Evolutionary conservation across 2,113 vertebrate genomes (phyloP).

Genomic region (Potamarius usumacintae): DNA sequence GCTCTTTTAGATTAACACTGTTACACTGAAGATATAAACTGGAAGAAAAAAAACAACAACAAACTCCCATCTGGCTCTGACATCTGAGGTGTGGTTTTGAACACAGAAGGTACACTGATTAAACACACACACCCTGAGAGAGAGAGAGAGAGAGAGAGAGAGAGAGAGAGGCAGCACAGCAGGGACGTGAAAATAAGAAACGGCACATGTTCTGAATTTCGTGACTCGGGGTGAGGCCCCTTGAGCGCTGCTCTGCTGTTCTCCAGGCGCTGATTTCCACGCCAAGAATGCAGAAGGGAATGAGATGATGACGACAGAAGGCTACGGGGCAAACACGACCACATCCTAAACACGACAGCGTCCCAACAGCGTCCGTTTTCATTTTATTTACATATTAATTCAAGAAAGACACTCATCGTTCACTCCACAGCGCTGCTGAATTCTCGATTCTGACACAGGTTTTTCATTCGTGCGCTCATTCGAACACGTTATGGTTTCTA

Average conservation of each 20-base stretch:
- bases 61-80: background rate
- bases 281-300: constrained; percentile 2
- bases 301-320: background rate
- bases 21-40: background rate
- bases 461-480: background rate
- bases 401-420: background rate
- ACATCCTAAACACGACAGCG: background rate
- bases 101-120: background rate
- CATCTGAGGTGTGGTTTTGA: background rate
- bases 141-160: no score
- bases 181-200: background rate
- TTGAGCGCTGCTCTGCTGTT: background rate
- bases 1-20: background rate
- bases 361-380: no score
- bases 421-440: background rate
- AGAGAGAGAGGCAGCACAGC: background rate
- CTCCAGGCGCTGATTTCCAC: background rate
- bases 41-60: background rate
- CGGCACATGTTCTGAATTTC: constrained; percentile 40
- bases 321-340: background rate
- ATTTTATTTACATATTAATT: background rate
- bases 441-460: background rate
- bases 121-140: background rate
- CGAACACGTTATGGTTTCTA: background rate
- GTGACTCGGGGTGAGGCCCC: background rate